phyloP scores from a whole-genome alignment of 2,888 invertebrate genomes.

The Netelia fuscicornis region DNA sequence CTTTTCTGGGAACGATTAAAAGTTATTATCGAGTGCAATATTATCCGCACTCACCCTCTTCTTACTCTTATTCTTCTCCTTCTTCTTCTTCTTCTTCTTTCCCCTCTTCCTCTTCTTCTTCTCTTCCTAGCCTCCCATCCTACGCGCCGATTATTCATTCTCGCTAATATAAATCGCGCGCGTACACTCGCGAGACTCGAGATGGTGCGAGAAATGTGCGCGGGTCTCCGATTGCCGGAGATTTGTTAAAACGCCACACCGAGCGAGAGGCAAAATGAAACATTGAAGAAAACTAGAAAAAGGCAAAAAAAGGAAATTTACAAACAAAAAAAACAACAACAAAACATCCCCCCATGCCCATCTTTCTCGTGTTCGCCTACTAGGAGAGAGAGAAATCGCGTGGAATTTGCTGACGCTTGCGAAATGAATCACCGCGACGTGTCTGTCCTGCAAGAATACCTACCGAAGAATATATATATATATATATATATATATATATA shows the following conservation, averaged over 20 bases:
- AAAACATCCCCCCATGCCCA: conserved; percentile 1
- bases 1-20: conserved; percentile 43
- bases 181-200: conserved; percentile 11
- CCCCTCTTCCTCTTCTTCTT: background rate
- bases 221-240: conserved; percentile 49
- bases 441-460: conserved; percentile 53
- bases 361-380: conserved; percentile 45
- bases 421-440: conserved; percentile 72
- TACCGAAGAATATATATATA: conserved; percentile 10
- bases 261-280: conserved; percentile 4
- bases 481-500: conserved; percentile 4
- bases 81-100: background rate
- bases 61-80: background rate
- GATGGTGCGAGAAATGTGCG: conserved; percentile 54
- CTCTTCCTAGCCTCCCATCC: background rate
- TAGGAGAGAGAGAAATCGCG: conserved; percentile 40
- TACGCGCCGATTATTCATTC: conserved; percentile 48
- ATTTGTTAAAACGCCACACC: conserved; percentile 54
- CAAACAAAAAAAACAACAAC: background rate
- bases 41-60: background rate
- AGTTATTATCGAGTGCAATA: conserved; percentile 36
- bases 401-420: conserved; percentile 68
- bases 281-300: background rate
- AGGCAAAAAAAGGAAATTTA: background rate
- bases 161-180: conserved; percentile 52